Conservation (phyloP, 2,113 vertebrate genomes). For the Lophura nycthemera region DNA sequence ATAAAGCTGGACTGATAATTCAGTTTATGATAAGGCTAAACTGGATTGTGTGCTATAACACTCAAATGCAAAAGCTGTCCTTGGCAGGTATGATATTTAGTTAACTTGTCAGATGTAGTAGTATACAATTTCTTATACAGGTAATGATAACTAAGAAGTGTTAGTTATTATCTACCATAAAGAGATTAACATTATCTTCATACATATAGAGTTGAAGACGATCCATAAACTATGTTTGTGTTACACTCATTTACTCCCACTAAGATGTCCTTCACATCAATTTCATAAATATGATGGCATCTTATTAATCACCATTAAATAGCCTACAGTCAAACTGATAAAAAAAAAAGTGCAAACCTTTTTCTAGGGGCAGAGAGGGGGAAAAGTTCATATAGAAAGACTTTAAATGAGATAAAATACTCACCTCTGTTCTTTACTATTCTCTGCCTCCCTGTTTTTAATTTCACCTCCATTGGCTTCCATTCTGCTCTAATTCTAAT, state of each 20-base stretch:
- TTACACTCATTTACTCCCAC: not conserved
- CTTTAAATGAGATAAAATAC: not conserved
- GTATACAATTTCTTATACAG: not conserved
- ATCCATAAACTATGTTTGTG: not conserved
- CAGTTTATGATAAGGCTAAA: accelerated
- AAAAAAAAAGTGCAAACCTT: not conserved
- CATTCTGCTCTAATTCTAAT: not conserved
- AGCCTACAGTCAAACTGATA: not conserved
- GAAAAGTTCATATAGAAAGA: not conserved
- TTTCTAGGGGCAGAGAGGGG: not conserved
- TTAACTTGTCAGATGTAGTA: not conserved
- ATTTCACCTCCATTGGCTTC: not conserved
- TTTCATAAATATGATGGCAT: constrained; percentile 31
- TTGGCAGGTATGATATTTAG: not conserved
- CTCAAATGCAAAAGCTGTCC: not conserved
- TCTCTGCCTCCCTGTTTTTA: not conserved
- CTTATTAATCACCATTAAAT: not conserved
- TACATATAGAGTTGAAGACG: not conserved
- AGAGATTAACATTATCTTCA: not conserved
- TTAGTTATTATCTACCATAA: not conserved
- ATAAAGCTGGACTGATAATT: not conserved
- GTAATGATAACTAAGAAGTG: not conserved
- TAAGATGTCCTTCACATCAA: not conserved
- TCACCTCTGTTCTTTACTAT: not conserved
- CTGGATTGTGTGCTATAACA: not conserved